Evolutionary conservation across 2,888 invertebrate genomes (phyloP), one percentile per base, ranked within the genome.

Genomic region (Acheta domesticus): DNA sequence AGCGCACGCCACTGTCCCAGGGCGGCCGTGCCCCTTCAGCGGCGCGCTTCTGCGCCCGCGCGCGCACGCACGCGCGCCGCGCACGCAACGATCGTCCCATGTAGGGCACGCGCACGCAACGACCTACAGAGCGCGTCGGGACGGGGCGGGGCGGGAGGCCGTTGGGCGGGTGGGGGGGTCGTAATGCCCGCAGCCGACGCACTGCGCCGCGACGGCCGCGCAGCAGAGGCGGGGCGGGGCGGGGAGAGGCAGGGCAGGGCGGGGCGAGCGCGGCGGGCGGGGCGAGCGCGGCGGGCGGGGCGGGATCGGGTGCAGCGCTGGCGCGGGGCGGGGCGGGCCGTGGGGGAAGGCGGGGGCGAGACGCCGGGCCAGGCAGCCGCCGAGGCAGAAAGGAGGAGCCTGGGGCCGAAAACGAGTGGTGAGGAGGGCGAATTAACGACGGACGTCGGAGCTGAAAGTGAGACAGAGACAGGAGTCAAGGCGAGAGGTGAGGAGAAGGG

Each of bases 91-190:
- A 62, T 36, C 36, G 36, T 36, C 36, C 36, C 36, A 36, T 36
- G 36, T 36, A 36, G 36, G 36, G 62, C 62, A 14, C 14, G 3
- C 62, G 62, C n/a, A 14, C 16, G 16, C n/a, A n/a, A 36, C 62
- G n/a, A 14, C 62, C n/a, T 14, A 14, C 14, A 19, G n/a, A 14
- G 14, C 62, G 62, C 62, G n/a, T 16, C 16, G 16, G 16, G n/a
- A 8, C 62, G 14, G 62, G 16, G 14, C 62, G 8, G 4, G 11
- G n/a, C 12, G 62, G 84, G 84, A 84, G 85, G 3, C 62, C 12
- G 21, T 20, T 0, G 77, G 49, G 49, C 49, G 49, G 48, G 77
- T 8, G 21, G 49, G 49, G 12, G 49, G 77, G 49, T 36, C 77
- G 77, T 49, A 48, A 77, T 77, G 77, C 77, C 77, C 49, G 49